phyloP scores from a whole-genome alignment of 2,888 invertebrate genomes.

The Phaonia tiefii region DNA sequence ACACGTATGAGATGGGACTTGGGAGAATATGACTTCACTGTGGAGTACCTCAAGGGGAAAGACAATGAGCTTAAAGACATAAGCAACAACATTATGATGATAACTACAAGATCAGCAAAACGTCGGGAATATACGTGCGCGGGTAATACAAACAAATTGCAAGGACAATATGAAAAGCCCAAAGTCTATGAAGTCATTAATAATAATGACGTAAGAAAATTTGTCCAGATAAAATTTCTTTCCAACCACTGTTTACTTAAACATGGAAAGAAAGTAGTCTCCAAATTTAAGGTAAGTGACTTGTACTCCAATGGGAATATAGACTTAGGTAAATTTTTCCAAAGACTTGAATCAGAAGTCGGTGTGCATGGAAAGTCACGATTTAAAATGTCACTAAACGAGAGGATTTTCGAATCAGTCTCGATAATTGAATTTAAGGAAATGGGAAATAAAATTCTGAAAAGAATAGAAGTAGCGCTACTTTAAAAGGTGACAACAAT shows the following conservation, averaged over 20 bases:
- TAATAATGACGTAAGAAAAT: not conserved
- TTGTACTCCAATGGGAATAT: constrained; percentile 42
- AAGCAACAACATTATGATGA: constrained; percentile 18
- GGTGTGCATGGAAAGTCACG: not conserved
- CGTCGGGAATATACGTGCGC: not conserved
- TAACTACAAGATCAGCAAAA: constrained; percentile 24
- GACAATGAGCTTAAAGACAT: constrained; percentile 49
- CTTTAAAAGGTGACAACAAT: not conserved
- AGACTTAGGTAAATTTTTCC: constrained; percentile 45
- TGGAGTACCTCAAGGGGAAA: constrained; percentile 67
- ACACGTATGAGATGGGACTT: constrained; percentile 69
- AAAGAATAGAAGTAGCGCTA: not conserved
- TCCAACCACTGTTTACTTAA: not conserved
- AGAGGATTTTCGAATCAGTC: constrained; percentile 16
- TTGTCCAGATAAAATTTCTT: not conserved
- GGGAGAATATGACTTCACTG: constrained; percentile 67
- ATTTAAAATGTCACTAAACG: constrained; percentile 6
- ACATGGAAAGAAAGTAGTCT: not conserved
- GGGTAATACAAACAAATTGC: not conserved
- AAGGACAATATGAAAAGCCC: not conserved
- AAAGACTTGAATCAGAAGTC: not conserved
- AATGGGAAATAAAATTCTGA: not conserved
- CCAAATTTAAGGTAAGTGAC: constrained; percentile 21
- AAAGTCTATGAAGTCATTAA: constrained; percentile 24
- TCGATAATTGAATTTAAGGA: not conserved